phyloP scores from a whole-genome alignment of 2,797 vertebrate species.

The Apogon talboti region DNA sequence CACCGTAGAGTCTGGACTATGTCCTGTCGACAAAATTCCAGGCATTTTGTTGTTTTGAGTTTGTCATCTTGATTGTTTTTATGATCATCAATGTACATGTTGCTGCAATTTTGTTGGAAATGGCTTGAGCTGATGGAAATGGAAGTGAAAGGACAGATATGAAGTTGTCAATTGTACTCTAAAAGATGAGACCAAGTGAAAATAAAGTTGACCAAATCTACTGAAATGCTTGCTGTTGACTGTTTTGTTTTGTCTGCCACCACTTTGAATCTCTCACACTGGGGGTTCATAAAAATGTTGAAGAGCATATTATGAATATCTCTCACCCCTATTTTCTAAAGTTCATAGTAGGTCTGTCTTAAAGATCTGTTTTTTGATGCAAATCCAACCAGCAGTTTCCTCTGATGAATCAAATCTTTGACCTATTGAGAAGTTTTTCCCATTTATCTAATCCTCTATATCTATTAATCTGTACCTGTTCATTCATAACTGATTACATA shows the following conservation, averaged over 20 bases:
- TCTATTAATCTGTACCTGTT: too few species aligned
- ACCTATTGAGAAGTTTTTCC: too few species aligned
- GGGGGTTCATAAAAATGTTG: too few species aligned
- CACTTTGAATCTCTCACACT: too few species aligned
- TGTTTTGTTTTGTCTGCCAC: not conserved
- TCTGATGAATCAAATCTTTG: too few species aligned
- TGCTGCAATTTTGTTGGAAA: slow-evolving; percentile 53
- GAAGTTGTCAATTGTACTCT: slow-evolving; percentile 65
- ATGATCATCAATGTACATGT: slow-evolving; percentile 60
- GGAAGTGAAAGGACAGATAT: slow-evolving; percentile 52
- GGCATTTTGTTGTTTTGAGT: slow-evolving; percentile 36
- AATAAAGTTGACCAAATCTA: slow-evolving; percentile 81
- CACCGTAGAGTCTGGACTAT: slow-evolving; percentile 26
- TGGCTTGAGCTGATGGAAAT: slow-evolving; percentile 51
- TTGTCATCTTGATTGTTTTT: slow-evolving; percentile 57
- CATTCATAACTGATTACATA: too few species aligned
- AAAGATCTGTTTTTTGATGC: too few species aligned
- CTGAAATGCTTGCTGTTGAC: not conserved
- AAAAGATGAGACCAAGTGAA: slow-evolving; percentile 77
- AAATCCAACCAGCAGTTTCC: too few species aligned
- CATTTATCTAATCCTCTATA: too few species aligned
- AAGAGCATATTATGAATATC: too few species aligned
- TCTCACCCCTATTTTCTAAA: too few species aligned
- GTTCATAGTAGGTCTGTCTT: too few species aligned
- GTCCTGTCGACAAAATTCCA: slow-evolving; percentile 30